Base-by-base conservation (phyloP, 2,888 invertebrate genomes). In the Yponomeuta sedellus region DNA sequence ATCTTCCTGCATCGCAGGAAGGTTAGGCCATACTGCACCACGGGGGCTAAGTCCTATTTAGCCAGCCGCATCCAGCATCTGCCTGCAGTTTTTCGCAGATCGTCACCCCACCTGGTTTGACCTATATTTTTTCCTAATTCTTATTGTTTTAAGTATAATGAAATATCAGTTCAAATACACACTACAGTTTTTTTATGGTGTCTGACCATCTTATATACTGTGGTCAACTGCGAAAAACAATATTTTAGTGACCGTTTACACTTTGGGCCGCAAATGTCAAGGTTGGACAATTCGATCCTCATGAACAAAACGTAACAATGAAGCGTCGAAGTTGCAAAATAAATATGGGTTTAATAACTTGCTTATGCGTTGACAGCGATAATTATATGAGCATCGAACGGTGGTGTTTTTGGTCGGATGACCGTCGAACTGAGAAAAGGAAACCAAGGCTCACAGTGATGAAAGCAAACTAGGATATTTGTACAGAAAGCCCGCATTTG, bases 341-440 rank as follows among this genome's bases (percentile, higher is more conserved):
- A 79, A 12, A 64, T 82, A 81, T 75, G 80, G 74, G 72, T 70
- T 73, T 83, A 80, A 82, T 81, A 78, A 75, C 77, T 81, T 77
- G 77, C 72, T 77, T 73, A 75, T 71, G 71, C 73, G 68, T 77
- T 80, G 86, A 88, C 87, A 86, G 82, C 78, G 75, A 81, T 79
- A 83, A 86, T 88, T 86, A 85, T 16, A 52, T 77, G 73, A 72
- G 75, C 78, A 81, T 88, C 88, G 88, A 87, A 89, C 86, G 86
- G 71, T 71, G 62, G 28, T 64, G n/a, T 20, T 16, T 59, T 59
- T 59, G 59, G 59, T 59, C 25, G 25, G 63, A 12, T 20, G 19
- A 52, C 44, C 44, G 44, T 52, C 16, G 44, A 52, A 52, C 16
- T 16, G 16, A 52, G 3, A 4, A 5, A 16, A 16, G 2, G 2